Evolutionary conservation across 2,113 vertebrate species (phyloP).

Genomic region (Lepisosteus oculatus): DNA sequence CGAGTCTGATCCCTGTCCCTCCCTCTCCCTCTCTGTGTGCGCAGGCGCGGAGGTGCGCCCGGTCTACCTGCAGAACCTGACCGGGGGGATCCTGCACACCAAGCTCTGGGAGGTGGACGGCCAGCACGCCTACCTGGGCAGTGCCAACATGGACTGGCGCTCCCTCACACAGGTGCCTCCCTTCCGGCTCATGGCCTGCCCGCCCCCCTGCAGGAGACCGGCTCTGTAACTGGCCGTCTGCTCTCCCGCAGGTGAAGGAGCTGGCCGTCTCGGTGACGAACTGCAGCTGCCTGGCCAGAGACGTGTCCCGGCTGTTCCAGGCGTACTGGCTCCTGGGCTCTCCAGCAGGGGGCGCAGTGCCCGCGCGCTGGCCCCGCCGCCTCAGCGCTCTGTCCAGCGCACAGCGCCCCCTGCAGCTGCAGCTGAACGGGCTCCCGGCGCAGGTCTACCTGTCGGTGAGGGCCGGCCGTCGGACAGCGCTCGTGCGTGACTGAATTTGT

Average conservation of each 20-base stretch:
- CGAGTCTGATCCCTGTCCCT: neutral
- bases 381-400: conserved; percentile 62
- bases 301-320: conserved; percentile 61
- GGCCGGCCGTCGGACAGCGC: conserved; percentile 3
- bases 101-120: conserved; percentile 74
- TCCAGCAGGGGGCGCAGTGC: conserved; percentile 21
- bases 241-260: conserved; percentile 67
- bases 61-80: conserved; percentile 56
- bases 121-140: conserved; percentile 70
- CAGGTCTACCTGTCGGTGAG: conserved; percentile 73
- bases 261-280: conserved; percentile 64
- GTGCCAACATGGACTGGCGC: conserved; percentile 82
- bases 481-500: too few relatives aligned
- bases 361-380: conserved; percentile 56
- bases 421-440: conserved; percentile 66
- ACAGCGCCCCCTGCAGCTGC: conserved; percentile 56
- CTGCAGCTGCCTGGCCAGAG: conserved; percentile 72
- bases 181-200: neutral
- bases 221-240: neutral
- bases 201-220: neutral
- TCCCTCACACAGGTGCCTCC: conserved; percentile 68
- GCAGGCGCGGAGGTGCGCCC: conserved; percentile 66
- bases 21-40: neutral
- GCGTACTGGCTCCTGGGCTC: conserved; percentile 63
- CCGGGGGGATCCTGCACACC: conserved; percentile 71